Evolutionary conservation across 2,113 vertebrate species (phyloP).

Genomic region (Anthoscopus minutus): DNA sequence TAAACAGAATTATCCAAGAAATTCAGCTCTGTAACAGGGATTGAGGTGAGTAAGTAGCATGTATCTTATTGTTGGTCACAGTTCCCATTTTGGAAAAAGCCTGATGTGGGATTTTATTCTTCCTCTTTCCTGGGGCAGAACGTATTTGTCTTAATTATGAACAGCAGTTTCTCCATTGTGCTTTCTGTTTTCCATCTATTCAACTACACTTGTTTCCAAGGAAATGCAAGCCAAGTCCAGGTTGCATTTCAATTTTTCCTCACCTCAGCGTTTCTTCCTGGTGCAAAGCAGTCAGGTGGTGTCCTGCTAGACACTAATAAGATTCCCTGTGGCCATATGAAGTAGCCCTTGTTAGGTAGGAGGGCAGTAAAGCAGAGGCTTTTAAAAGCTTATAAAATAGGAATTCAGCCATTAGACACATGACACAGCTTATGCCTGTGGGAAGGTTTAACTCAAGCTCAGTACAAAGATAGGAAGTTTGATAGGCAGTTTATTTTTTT

Average conservation of each 20-base stretch:
- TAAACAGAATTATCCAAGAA: neutral
- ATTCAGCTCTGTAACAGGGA: neutral
- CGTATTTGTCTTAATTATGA: neutral
- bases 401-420: neutral
- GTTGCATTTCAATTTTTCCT: neutral
- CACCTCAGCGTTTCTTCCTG: neutral
- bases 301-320: neutral
- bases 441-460: neutral
- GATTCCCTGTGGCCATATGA: neutral
- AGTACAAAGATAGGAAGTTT: neutral
- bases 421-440: neutral
- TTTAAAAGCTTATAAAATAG: neutral
- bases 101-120: neutral
- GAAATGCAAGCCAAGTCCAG: neutral
- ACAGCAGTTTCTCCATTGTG: neutral
- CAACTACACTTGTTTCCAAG: neutral
- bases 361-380: neutral
- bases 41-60: neutral
- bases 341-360: neutral
- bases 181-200: neutral
- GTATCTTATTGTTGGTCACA: neutral
- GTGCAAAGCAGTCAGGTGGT: neutral
- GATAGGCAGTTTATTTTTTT: constrained; percentile 61
- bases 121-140: neutral
- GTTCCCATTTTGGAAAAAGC: neutral